Percentiles rank a stretch among this genome's conserved stretches.
phyloP scores from a whole-genome alignment of 2,888 invertebrate genomes.

The Tholera decimalis region DNA sequence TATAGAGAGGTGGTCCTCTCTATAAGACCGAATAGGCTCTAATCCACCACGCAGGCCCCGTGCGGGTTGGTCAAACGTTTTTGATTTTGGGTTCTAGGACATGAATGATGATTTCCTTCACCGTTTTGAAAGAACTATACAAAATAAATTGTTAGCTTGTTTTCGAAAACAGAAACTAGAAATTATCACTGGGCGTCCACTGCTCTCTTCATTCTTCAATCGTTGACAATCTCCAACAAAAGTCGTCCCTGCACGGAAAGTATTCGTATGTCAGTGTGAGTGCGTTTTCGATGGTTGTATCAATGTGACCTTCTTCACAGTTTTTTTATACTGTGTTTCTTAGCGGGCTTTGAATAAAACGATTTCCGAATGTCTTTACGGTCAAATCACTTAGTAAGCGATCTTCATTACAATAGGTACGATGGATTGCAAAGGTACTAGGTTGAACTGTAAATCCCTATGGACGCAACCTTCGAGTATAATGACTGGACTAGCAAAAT shows the following conservation, averaged over 20 bases:
- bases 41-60: too few species aligned
- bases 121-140: neutral
- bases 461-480: constrained; percentile 11
- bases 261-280: too few species aligned
- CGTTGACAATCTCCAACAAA: neutral
- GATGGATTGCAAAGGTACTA: constrained; percentile 17
- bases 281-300: neutral
- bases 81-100: too few species aligned
- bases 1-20: too few species aligned
- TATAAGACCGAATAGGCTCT: too few species aligned
- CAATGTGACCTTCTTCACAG: constrained; percentile 14
- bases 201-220: neutral
- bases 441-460: constrained; percentile 18
- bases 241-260: neutral
- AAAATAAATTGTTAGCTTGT: too few species aligned
- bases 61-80: too few species aligned
- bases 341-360: constrained; percentile 18
- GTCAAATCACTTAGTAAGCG: constrained; percentile 38
- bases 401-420: constrained; percentile 26
- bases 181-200: neutral
- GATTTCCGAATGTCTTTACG: constrained; percentile 39
- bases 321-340: neutral
- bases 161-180: too few species aligned
- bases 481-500: constrained; percentile 25
- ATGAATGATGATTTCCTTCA: neutral